A percentile compares a stretch with the other conserved stretches of the same genome.
Evolutionary conservation across 2,113 vertebrate species (phyloP).

Genomic region (human): GRCh38 chr11:32345501-32346000

Average conservation of each 20-base stretch:
- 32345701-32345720: neutral
- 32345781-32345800: neutral
- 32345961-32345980: neutral
- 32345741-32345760: neutral
- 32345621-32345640: neutral
- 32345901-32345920: neutral
- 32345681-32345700: too few species aligned
- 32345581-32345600: slow-evolving; percentile 52
- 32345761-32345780: neutral
- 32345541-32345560: neutral
- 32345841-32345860: neutral
- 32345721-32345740: neutral
- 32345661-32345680: neutral
- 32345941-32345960: neutral
- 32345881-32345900: neutral
- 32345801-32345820: neutral
- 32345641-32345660: neutral
- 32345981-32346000: neutral
- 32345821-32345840: neutral
- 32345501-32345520: slow-evolving; percentile 59
- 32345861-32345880: neutral
- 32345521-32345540: slow-evolving; percentile 29
- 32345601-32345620: slow-evolving; percentile 21
- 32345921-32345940: neutral
- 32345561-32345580: slow-evolving; percentile 36